These are phyloP conservation scores for Nerophis lumbriciformis DNA, from an alignment of 2,113 vertebrate species.

Conservation along the genomic window DNA sequence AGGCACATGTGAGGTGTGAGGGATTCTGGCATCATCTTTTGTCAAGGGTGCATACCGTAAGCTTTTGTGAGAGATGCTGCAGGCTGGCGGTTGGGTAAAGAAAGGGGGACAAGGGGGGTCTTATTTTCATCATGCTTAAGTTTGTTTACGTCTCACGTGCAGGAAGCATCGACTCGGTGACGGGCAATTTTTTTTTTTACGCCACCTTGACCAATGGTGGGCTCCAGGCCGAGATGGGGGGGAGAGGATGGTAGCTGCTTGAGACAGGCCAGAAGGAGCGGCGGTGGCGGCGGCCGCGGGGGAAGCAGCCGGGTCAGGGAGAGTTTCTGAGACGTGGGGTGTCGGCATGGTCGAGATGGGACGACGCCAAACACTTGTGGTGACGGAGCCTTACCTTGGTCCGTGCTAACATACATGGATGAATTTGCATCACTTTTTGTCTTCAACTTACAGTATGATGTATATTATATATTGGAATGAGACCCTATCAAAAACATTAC, in stretches of 20 bases:
- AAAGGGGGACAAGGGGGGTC: too few relatives aligned
- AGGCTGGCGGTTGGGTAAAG: constrained; percentile 20
- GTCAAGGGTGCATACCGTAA: constrained; percentile 57
- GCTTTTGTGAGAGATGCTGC: constrained; percentile 55
- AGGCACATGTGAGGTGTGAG: constrained; percentile 46
- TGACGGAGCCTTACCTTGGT: constrained; percentile 47
- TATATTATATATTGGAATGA: not conserved
- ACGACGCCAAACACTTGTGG: constrained; percentile 52
- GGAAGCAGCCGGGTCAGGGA: constrained; percentile 28
- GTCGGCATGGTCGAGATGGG: constrained; percentile 43
- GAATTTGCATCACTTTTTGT: constrained; percentile 23
- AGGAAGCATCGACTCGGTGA: constrained; percentile 43
- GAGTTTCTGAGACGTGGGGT: constrained; percentile 41
- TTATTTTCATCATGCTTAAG: constrained; percentile 35
- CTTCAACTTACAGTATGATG: constrained; percentile 3
- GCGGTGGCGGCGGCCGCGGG: not conserved
- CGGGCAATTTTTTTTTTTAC: constrained; percentile 45
- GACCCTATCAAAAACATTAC: too few relatives aligned
- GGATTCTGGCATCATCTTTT: constrained; percentile 45
- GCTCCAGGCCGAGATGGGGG: constrained; percentile 50
- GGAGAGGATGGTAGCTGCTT: constrained; percentile 50
- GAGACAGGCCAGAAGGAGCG: constrained; percentile 49
- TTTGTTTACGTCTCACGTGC: constrained; percentile 66
- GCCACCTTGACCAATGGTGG: constrained; percentile 40
- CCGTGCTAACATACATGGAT: constrained; percentile 46